These are phyloP conservation scores for Enteromius argenteus DNA, from an alignment of 2,797 vertebrate species.

Conservation along the genomic window DNA sequence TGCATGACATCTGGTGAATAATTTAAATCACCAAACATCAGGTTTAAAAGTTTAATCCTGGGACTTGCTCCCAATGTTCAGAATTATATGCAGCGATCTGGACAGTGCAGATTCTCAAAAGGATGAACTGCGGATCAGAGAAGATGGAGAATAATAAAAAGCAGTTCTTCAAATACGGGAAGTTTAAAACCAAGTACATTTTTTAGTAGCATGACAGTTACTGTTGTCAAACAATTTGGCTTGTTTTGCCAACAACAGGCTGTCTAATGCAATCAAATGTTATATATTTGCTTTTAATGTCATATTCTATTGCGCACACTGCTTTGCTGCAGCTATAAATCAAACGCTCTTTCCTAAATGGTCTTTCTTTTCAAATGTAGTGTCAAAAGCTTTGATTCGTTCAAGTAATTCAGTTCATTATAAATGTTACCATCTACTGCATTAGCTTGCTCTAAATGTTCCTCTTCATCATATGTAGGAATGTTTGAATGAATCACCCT, in stretches of 20 bases:
- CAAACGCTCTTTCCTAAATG: background rate
- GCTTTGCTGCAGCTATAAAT: background rate
- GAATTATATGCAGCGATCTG: conserved; percentile 34
- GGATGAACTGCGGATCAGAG: conserved; percentile 13
- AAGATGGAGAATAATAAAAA: conserved; percentile 2
- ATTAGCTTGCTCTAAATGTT: background rate
- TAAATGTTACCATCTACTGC: background rate
- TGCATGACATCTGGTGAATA: conserved; percentile 65
- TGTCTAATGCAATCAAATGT: background rate
- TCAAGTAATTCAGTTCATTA: background rate
- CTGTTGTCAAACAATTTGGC: background rate
- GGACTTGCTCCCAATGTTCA: conserved; percentile 50
- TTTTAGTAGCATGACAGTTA: background rate
- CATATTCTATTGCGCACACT: background rate
- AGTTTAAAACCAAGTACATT: background rate
- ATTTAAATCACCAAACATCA: conserved; percentile 68
- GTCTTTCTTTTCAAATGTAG: background rate
- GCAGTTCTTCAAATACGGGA: background rate
- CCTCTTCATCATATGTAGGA: background rate
- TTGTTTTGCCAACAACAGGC: background rate
- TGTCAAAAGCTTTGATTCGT: background rate
- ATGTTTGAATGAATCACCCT: background rate
- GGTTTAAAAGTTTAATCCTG: conserved; percentile 68
- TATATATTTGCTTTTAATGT: background rate
- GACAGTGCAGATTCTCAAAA: conserved; percentile 31